Base-by-base conservation (phyloP, 1,140 invertebrate genomes). In the Lasaia peninsularis region DNA sequence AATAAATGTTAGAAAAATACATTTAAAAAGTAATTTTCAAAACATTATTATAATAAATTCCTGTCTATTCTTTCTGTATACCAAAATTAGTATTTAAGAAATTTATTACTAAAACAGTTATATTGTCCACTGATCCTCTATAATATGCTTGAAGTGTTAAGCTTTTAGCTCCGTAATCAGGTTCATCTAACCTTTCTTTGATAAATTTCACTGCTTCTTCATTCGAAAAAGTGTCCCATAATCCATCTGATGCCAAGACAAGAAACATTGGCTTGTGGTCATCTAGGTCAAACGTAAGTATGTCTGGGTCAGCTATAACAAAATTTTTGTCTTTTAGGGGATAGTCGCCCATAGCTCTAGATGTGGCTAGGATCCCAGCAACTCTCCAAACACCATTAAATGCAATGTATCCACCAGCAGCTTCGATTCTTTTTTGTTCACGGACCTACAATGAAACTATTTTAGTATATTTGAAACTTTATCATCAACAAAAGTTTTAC, bases 321-420 rank as follows among this genome's bases (percentile, higher is more conserved):
- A 98, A 92, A 77, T 96, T 97, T 76, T 95, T 94, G 74, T 98
- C 96, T 90, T 99, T 99, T 1, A 99, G 87, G 21, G 97, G 97
- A 87, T 98, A 98, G 89, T 99, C 98, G 20, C 98, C 98, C 56
- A 98, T 90, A 1, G 97, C 98, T 72, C 98, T 90, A 10, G 97
- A 99, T 31, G 97, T 98, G 2, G 98, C 98, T 63, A 99, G 91
- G 62, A 99, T 96, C 10, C 98, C 98, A 52, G 97, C 97, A 8
- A 99, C 97, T 72, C 98, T 90, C 97, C 98, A 99, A 0, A 99
- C 98, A 51, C 98, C 98, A 78, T 98, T 97, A 75, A 98, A 98
- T 56, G 95, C 95, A 32, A 99, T 96, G 75, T 97, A 96, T 16
- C 97, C 97, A 58, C 97, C 97, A 18, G 97, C 97, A 84, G 97